Evolutionary conservation across 2,888 invertebrate genomes (phyloP), one percentile per base, ranked within the genome.

Genomic region (Nemoura dubitans): DNA sequence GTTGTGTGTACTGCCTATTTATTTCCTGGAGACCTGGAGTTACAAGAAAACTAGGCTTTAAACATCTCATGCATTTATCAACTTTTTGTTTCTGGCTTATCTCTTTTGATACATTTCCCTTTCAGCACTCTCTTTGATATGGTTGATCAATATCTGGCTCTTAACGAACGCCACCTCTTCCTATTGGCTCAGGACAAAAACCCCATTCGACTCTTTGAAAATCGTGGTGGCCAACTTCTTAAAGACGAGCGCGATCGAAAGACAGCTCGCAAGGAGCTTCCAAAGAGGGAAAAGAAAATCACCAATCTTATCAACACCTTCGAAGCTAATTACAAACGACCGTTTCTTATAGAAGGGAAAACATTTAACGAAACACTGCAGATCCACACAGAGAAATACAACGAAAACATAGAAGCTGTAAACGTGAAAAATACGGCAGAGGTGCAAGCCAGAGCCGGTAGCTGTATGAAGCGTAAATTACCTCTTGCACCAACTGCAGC

Each of bases 181-280:
- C 90, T 92, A 88, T 92, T 92, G 78, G 89, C 88, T 14, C 90
- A 89, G 76, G 92, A 91, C 0, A 90, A 90, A 87, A 92, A 93
- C 89, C 92, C 92, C 14, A 91, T 91, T 86, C 90, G 93, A 81
- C 88, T 90, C 3, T 92, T 91, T 88, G 91, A 91, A 83, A 92
- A 92, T 88, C 89, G 93, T 85, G 92, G 92, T 7, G 92, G 92
- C 16, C 91, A 91, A 84, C 89, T 93, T 0, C 89, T 93, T 26
- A 91, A 91, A 86, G 92, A 93, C 88, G 93, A 93, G 88, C 92
- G 92, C 87, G 91, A 91, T 43, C 88, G 92, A 27, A 92, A 92
- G 87, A 90, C 90, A 86, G 87, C 92, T 0, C 89, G 89, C 86
- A 91, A 91, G 88, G 91, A 84, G 27, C 76, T 84, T 2, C 84